A percentile compares a stretch with the other conserved stretches of the same genome.
Conservation (phyloP, 2,888 invertebrate genomes). For the Eristalinus sepulchralis region DNA sequence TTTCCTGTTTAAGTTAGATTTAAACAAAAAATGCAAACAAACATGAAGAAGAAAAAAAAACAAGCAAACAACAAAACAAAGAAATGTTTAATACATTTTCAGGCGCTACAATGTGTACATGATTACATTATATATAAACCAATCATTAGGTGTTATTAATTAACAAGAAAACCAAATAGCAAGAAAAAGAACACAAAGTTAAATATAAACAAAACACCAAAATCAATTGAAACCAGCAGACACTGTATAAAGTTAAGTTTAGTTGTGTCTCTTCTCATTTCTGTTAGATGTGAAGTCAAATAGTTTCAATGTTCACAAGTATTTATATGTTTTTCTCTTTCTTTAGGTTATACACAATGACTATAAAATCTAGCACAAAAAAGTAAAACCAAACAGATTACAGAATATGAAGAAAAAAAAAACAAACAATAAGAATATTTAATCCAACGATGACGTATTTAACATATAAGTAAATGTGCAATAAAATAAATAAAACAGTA, state of each 20-base stretch:
- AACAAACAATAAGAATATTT: slow-evolving; percentile 1
- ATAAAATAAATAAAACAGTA: slow-evolving; percentile 38
- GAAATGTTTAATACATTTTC: slow-evolving; percentile 68
- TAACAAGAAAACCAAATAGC: slow-evolving; percentile 24
- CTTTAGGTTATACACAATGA: slow-evolving; percentile 1
- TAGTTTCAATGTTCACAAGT: slow-evolving; percentile 14
- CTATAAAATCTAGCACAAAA: slow-evolving; percentile 30
- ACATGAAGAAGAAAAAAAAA: neutral
- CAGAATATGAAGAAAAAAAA: slow-evolving; percentile 1
- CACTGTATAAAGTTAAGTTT: slow-evolving; percentile 27
- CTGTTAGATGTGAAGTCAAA: slow-evolving; percentile 25
- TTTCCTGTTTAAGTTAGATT: slow-evolving; percentile 56
- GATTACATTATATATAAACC: slow-evolving; percentile 73
- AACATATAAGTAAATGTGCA: slow-evolving; percentile 48
- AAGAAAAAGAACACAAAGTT: neutral
- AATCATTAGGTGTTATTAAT: slow-evolving; percentile 55
- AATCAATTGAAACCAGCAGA: slow-evolving; percentile 36
- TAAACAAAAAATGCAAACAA: slow-evolving; percentile 32
- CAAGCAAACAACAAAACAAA: slow-evolving; percentile 21
- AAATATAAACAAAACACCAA: slow-evolving; percentile 43
- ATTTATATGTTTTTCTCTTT: slow-evolving; percentile 10
- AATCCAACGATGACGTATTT: slow-evolving; percentile 47
- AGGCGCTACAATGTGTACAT: slow-evolving; percentile 78
- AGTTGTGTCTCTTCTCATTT: slow-evolving; percentile 14
- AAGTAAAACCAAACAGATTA: neutral